These are phyloP conservation scores for Drosophila aldrichi DNA, from an alignment of 2,888 invertebrate genomes.

Conservation along the genomic window DNA sequence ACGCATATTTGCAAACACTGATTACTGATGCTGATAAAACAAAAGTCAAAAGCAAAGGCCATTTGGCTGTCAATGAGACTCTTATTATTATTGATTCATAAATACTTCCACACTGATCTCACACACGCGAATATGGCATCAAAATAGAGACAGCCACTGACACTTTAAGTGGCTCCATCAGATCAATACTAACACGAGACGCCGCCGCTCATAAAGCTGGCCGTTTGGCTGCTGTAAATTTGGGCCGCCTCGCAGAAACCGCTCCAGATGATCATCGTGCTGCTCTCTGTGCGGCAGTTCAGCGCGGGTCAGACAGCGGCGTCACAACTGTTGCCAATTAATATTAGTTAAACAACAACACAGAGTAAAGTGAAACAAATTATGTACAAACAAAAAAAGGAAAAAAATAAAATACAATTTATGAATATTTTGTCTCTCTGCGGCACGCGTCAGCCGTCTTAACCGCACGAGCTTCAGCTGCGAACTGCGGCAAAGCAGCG, in stretches of 20 bases:
- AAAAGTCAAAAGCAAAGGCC: background rate
- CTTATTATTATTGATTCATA: slow-evolving; percentile 43
- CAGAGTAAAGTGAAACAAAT: slow-evolving; percentile 22
- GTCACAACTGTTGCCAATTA: slow-evolving; percentile 35
- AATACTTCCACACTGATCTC: slow-evolving; percentile 17
- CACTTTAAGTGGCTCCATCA: slow-evolving; percentile 33
- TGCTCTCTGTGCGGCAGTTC: slow-evolving; percentile 28
- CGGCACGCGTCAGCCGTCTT: slow-evolving; percentile 63
- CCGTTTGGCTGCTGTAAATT: slow-evolving; percentile 84
- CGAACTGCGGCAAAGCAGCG: slow-evolving; percentile 54
- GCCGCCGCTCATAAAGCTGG: slow-evolving; percentile 83
- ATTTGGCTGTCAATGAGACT: background rate
- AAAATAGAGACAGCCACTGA: slow-evolving; percentile 24
- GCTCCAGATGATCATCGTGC: slow-evolving; percentile 84
- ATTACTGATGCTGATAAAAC: slow-evolving; percentile 17
- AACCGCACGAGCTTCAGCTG: slow-evolving; percentile 63
- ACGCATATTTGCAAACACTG: background rate
- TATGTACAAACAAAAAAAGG: slow-evolving; percentile 15
- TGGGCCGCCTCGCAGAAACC: slow-evolving; percentile 85
- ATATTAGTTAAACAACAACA: slow-evolving; percentile 21
- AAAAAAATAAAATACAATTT: slow-evolving; percentile 19
- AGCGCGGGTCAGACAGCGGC: slow-evolving; percentile 46
- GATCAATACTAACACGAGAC: slow-evolving; percentile 82
- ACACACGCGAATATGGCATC: slow-evolving; percentile 7
- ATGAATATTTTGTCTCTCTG: slow-evolving; percentile 17